Base-by-base conservation (phyloP, 2,113 vertebrate genomes). In the Pelmatolapia mariae region DNA sequence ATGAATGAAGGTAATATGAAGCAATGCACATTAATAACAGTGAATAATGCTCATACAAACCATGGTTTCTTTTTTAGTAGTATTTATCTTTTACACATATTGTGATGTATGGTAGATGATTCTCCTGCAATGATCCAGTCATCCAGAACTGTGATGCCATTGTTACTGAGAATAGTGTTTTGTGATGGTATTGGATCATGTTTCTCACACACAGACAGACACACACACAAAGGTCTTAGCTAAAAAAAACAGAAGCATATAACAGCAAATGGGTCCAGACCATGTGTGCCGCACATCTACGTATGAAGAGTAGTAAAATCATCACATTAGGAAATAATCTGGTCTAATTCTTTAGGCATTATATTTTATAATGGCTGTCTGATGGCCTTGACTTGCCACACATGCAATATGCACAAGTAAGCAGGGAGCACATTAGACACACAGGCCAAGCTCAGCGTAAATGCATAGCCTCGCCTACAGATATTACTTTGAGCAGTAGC, bases 401-500 rank as follows among this genome's bases (percentile, higher is more conserved):
- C n/a, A 26, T 33, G 19, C 76, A 22, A 26, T 87, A 9, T 76
- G 66, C 71, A 52, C 15, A 29, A 80, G 50, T 80, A 63, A 84
- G 76, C 43, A 78, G 71, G 53, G 26, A 8, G 8, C 43, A 45
- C 66, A 50, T 12, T 53, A 22, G 63, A 76, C n/a, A 43, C 52
- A 84, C 53, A 31, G 66, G 63, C 26, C 73, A 16, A 31, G 29
- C 56, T 68, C 26, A 68, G 61, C 66, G 66, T 38, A 86, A 86
- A 81, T 4, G n/a, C 36, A 53, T 3, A 29, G 31, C 78, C 36
- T 85, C 24, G 36, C 52, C 78, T 76, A 33, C 56, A 71, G 85
- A 87, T 81, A 87, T 86, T 50, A 68, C 82, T 85, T 71, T 66
- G 53, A 88, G 83, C 80, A 90, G 89, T 50, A 85, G 71, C 29